Conservation (phyloP, 2,113 vertebrate genomes). For the Perccottus glenii region DNA sequence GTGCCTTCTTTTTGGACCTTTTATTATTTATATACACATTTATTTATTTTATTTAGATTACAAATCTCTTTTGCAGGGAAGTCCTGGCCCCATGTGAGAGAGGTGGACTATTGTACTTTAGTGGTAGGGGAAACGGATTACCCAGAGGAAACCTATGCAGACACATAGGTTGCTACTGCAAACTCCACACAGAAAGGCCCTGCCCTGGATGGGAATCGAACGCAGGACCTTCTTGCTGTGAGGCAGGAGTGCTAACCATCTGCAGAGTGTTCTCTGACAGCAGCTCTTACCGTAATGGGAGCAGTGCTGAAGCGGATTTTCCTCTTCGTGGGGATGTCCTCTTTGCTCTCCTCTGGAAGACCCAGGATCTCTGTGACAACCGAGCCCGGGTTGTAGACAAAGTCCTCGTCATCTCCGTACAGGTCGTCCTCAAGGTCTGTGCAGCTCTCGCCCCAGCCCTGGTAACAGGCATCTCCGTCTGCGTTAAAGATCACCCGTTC, state of each 20-base stretch:
- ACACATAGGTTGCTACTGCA: too few species aligned
- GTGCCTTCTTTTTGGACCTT: too few species aligned
- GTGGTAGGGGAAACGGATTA: too few species aligned
- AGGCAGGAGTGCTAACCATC: neutral
- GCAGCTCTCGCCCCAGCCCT: slow-evolving; percentile 93
- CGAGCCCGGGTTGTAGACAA: slow-evolving; percentile 87
- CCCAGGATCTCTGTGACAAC: slow-evolving; percentile 90
- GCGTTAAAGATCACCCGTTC: slow-evolving; percentile 80
- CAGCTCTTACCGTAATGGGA: slow-evolving; percentile 89
- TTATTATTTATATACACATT: too few species aligned
- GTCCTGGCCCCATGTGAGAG: too few species aligned
- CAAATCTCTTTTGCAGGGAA: too few species aligned
- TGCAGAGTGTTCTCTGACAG: slow-evolving; percentile 12
- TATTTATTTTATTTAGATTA: too few species aligned
- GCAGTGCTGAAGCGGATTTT: slow-evolving; percentile 94
- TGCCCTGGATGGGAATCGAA: too few species aligned
- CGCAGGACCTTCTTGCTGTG: neutral
- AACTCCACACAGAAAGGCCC: too few species aligned
- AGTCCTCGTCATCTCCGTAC: slow-evolving; percentile 90
- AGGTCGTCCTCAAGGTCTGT: slow-evolving; percentile 91
- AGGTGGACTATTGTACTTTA: too few species aligned
- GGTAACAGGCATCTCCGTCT: slow-evolving; percentile 89
- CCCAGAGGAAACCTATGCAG: too few species aligned
- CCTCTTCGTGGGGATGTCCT: slow-evolving; percentile 88
- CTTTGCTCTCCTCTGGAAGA: slow-evolving; percentile 89